Conservation (phyloP, 35 echinoderm and acorn worm genomes). For the Heliocidaris erythrogramma region DNA sequence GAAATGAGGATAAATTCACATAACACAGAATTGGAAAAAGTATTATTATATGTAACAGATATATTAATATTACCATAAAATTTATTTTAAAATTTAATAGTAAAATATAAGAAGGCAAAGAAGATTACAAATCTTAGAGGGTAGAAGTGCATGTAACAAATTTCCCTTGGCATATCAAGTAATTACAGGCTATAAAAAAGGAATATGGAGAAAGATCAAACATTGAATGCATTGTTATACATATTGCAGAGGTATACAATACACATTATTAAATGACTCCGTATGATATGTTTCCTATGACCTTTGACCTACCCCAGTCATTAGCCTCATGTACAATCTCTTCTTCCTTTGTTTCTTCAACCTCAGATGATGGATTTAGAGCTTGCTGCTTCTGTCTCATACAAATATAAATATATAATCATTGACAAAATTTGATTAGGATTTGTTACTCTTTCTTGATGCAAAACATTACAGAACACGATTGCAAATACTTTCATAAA, state of each 20-base stretch:
- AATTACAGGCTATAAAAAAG: no score
- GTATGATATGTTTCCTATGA: not conserved
- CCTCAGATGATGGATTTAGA: slow-evolving; percentile 62
- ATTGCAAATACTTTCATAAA: no score
- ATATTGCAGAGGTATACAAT: no score
- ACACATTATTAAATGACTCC: no score
- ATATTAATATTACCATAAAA: not conserved
- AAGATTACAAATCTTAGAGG: not conserved
- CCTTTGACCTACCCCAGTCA: slow-evolving; percentile 81
- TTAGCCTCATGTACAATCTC: slow-evolving; percentile 84
- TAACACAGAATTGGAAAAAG: not conserved
- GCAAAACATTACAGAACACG: no score
- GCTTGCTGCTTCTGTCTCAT: slow-evolving; percentile 73
- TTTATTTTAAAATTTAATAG: not conserved
- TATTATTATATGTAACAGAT: not conserved
- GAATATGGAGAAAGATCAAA: no score
- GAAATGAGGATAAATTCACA: not conserved
- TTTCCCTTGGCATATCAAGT: no score
- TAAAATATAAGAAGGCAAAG: not conserved
- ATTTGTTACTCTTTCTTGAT: no score
- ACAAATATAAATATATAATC: not conserved
- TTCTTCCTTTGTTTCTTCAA: slow-evolving; percentile 65
- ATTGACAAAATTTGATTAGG: not conserved
- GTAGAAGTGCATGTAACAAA: no score
- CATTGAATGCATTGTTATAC: no score